Percentiles rank a stretch among this genome's conserved stretches.
Evolutionary conservation across 2,113 vertebrate species (phyloP).

Genomic region (Camarhynchus parvulus): DNA sequence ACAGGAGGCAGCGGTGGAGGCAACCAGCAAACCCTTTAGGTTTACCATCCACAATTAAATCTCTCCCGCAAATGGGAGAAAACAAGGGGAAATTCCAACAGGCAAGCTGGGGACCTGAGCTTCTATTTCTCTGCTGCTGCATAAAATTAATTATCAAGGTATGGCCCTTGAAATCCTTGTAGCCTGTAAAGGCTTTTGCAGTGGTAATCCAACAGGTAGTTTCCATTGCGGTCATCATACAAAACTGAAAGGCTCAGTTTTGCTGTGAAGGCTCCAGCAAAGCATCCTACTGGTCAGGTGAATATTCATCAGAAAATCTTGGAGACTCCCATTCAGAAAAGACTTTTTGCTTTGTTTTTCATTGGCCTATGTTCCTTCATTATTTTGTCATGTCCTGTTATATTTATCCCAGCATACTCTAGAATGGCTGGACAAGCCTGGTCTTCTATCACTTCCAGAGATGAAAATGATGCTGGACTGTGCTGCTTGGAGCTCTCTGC

Average conservation of each 20-base stretch:
- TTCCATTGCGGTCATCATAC: background rate
- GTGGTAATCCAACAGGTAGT: background rate
- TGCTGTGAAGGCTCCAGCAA: background rate
- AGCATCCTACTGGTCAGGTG: background rate
- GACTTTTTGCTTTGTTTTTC: background rate
- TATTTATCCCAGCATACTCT: background rate
- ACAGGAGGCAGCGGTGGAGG: background rate
- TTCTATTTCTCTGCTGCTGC: background rate
- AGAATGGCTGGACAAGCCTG: background rate
- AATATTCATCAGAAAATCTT: background rate
- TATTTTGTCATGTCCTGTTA: background rate
- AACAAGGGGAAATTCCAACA: background rate
- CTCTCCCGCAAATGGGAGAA: background rate
- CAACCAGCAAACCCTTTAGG: background rate
- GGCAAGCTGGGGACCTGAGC: fast-evolving
- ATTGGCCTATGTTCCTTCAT: background rate
- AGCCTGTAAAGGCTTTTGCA: background rate
- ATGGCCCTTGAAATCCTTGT: background rate
- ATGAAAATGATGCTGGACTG: background rate
- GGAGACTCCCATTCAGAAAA: background rate
- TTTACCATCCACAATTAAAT: background rate
- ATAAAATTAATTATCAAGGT: background rate
- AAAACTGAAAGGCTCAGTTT: background rate
- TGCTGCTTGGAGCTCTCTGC: background rate
- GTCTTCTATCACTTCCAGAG: background rate